Evolutionary conservation across 2,888 invertebrate genomes (phyloP), one percentile per base, ranked within the genome.

Genomic region (Epinotia ramella): DNA sequence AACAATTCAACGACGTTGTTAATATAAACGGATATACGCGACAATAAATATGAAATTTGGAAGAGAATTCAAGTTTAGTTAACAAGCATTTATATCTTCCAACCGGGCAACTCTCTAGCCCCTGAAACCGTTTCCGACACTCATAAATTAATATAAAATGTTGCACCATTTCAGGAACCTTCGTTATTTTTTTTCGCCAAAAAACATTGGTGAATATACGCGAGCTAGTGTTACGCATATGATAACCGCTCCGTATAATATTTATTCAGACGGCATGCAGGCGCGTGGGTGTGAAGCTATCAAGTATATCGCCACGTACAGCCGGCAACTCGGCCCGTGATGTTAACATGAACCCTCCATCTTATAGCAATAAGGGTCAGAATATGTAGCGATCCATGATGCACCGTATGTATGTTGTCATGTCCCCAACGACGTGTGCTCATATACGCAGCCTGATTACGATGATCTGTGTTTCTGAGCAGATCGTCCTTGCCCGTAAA

Each of bases 241-340:
- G 65, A 70, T 72, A 76, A 67, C 73, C 64, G 53, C 62, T 56
- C 67, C 67, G 71, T 62, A 76, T 70, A 75, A 71, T 76, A 72
- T 76, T 76, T 72, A 76, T 66, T 75, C 77, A 73, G 67, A 67
- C 66, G 46, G 69, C 66, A 68, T 65, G 60, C 77, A 66, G 57
- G 33, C 44, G 70, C 68, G 76, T 76, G 76, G 75, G 77, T 66
- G 75, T 73, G 67, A 76, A 70, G 70, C 69, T 77, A 76, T 76
- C 73, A 69, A 65, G 73, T 76, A 57, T 73, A 69, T 75, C 64
- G 60, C 69, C 64, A 69, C 49, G 73, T 75, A 59, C 63, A 68
- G 49, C 40, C 18, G 20, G 57, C 67, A 11, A 66, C 62, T 46
- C 18, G 40, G 28, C 44, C 24, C 59, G 3, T n/a, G 40, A n/a